These are phyloP conservation scores for Ploceus nigricollis DNA, from an alignment of 2,113 vertebrate genomes.

Conservation along the genomic window DNA sequence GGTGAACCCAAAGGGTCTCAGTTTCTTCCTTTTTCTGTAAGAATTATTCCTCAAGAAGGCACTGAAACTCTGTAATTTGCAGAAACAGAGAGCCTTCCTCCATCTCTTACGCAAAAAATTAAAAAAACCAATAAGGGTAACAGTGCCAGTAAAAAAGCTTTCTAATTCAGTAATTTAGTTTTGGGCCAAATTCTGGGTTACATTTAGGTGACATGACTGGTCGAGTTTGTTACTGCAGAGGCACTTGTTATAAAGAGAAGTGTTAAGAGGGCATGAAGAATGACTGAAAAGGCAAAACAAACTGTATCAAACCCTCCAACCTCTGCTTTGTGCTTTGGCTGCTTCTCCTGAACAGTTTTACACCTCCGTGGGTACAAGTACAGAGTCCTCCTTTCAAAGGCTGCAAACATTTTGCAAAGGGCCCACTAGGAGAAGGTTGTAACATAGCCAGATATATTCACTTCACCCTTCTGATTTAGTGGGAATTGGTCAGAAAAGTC, in stretches of 20 bases:
- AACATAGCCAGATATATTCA: background rate
- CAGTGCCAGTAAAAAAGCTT: background rate
- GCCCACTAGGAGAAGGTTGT: background rate
- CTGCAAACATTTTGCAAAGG: background rate
- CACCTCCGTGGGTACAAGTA: background rate
- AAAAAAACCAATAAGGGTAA: background rate
- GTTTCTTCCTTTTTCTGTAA: background rate
- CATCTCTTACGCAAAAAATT: background rate
- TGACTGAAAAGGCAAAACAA: background rate
- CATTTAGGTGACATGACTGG: background rate
- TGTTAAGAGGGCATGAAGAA: background rate
- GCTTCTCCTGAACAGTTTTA: background rate
- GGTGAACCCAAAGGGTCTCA: background rate
- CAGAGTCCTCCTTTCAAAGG: background rate
- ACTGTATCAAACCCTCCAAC: background rate
- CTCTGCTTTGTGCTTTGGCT: background rate
- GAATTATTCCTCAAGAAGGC: background rate
- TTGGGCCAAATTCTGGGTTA: background rate
- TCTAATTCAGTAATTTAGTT: background rate
- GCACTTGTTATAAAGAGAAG: background rate
- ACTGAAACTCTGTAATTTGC: background rate
- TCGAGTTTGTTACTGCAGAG: background rate
- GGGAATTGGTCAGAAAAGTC: conserved; percentile 67
- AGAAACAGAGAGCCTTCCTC: background rate
- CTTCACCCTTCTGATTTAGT: conserved; percentile 56